phyloP scores from a whole-genome alignment of 2,888 invertebrate genomes.

The Apamea sordens region DNA sequence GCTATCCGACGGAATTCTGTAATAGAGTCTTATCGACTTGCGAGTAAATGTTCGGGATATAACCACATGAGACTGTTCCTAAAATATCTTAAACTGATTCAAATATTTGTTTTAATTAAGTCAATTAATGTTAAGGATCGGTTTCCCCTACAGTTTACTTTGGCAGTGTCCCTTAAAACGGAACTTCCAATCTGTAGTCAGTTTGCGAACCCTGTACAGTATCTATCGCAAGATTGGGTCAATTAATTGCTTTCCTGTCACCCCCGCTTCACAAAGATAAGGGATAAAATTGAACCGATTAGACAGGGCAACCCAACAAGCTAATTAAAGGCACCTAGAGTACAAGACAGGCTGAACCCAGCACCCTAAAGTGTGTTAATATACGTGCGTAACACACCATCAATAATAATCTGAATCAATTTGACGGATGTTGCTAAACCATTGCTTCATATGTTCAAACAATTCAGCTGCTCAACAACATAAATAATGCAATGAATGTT shows the following conservation, averaged over 20 bases:
- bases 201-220: conserved; percentile 29
- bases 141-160: conserved; percentile 1
- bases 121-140: neutral
- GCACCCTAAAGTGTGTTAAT: neutral
- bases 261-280: conserved; percentile 39
- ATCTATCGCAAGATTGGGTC: conserved; percentile 49
- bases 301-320: conserved; percentile 32
- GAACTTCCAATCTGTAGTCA: conserved; percentile 26
- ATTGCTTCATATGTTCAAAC: neutral
- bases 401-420: neutral
- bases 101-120: neutral
- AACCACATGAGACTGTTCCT: neutral
- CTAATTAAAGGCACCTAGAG: conserved; percentile 29
- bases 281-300: conserved; percentile 33
- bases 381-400: neutral
- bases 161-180: neutral
- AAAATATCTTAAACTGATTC: neutral
- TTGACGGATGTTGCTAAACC: neutral
- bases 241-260: conserved; percentile 58
- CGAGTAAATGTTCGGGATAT: neutral
- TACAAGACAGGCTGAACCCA: neutral
- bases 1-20: neutral
- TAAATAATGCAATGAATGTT: neutral
- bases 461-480: neutral
- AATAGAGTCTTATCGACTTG: too few relatives aligned